Base-by-base conservation (phyloP, 1,140 invertebrate genomes). In the Microvelia longipes region DNA sequence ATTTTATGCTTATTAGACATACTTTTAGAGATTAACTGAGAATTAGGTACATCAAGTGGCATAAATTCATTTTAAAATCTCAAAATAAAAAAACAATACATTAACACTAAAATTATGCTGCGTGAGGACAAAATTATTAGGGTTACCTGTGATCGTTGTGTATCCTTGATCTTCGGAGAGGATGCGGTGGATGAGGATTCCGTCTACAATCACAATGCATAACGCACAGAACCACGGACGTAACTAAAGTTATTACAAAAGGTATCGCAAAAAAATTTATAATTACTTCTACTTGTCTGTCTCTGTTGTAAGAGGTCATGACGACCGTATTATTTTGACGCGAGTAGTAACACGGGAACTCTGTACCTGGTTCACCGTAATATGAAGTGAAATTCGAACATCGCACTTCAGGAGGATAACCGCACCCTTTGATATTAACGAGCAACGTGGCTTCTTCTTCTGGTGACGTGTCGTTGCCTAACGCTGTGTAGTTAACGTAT, bases 281-380 rank as follows among this genome's bases (percentile, higher is more conserved):
- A 71, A 92, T 91, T 70, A 87, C 86, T 65, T 86, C 85, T 70
- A 90, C 84, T 76, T 92, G 90, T 76, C 89, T 86, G 70, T 89
- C 87, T 73, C 87, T 83, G 77, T 90, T 88, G 83, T 91, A 92
- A 75, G 86, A 83, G 26, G 89, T 88, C 73, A 93, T 83, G 64
- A 91, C 90, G 73, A 93, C 87, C 68, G 87, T 88, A 30, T 85
- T 85, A 77, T 93, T 92, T 74, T 90, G 85, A 24, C 87, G 82
- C 71, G 90, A 93, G 84, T 92, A 93, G 80, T 87, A 89, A 77
- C 91, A 93, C 19, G 89, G 89, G 77, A 91, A 93, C 75, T 84
- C 85, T 27, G 87, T 86, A 69, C 90, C 90, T 73, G 89, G 86
- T 74, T 84, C 83, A 68, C 90, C 90, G 75, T 88, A 90, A 71